A percentile compares a stretch with the other conserved stretches of the same genome.
phyloP scores from a whole-genome alignment of 2,113 vertebrate genomes.

The Myotis brandtii region DNA sequence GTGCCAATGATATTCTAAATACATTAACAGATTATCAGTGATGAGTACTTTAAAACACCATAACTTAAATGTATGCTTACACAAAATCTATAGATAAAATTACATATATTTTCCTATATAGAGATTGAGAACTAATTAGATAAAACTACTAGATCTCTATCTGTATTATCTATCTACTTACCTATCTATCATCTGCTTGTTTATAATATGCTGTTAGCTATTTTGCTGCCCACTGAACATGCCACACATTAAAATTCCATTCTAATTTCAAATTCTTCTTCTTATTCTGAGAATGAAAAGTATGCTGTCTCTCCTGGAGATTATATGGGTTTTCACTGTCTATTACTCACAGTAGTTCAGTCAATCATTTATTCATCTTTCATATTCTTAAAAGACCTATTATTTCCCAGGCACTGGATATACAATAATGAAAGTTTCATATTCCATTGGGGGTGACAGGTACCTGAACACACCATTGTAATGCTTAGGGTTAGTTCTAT shows the following conservation, averaged over 20 bases:
- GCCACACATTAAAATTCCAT: background rate
- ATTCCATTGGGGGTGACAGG: background rate
- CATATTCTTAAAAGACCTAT: background rate
- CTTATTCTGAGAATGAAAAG: background rate
- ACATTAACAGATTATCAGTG: background rate
- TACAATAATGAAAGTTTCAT: background rate
- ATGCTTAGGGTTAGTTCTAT: background rate
- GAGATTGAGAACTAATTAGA: background rate
- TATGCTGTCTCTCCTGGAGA: background rate
- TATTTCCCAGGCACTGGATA: background rate
- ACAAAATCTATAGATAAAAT: background rate
- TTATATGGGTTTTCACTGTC: background rate
- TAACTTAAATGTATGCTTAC: background rate
- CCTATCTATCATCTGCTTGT: background rate
- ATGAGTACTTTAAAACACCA: background rate
- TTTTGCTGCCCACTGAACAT: background rate
- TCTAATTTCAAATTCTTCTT: background rate
- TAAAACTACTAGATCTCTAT: background rate
- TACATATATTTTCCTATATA: background rate
- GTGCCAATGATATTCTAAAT: background rate
- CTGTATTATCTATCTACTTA: background rate
- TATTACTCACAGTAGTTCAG: background rate
- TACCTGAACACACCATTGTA: background rate
- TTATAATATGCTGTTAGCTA: background rate
- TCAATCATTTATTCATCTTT: slow-evolving; percentile 5